Percentiles rank a stretch among this genome's conserved stretches.
Conservation (phyloP, 2,888 invertebrate species). For the Drosophila hamatofila region DNA sequence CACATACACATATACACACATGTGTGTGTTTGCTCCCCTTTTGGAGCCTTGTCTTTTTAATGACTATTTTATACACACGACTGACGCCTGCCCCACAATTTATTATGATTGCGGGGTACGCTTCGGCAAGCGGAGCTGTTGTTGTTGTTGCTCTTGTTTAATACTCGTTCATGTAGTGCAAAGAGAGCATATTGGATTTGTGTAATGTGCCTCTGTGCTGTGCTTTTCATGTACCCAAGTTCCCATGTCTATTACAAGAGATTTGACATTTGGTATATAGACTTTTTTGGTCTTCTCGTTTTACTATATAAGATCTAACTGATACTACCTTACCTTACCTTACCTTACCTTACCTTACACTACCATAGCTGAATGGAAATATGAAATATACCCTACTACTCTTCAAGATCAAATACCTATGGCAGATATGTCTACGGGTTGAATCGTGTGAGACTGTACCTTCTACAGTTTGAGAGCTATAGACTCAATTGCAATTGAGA, state of each 20-base stretch:
- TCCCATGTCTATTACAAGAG: not conserved
- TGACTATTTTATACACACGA: conserved; percentile 80
- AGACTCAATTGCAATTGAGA: not conserved
- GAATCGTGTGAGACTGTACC: not conserved
- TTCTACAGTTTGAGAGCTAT: not conserved
- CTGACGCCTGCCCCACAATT: conserved; percentile 66
- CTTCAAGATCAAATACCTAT: too few relatives aligned
- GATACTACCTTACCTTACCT: too few relatives aligned
- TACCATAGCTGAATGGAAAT: too few relatives aligned
- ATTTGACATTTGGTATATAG: too few relatives aligned
- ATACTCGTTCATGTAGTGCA: not conserved
- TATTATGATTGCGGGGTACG: conserved; percentile 64
- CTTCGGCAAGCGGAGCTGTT: conserved; percentile 6
- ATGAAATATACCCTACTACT: too few relatives aligned
- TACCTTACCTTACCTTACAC: too few relatives aligned
- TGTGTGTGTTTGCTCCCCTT: not conserved
- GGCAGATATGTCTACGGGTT: not conserved
- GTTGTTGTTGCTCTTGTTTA: not conserved
- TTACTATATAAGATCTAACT: too few relatives aligned
- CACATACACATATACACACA: not conserved
- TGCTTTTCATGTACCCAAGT: not conserved
- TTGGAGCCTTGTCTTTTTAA: conserved; percentile 63
- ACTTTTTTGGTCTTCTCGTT: too few relatives aligned
- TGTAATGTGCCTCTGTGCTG: not conserved
- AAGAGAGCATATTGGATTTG: not conserved